Evolutionary conservation across 2,888 invertebrate genomes (phyloP), one percentile per base, ranked within the genome.

Genomic region (Agriopis marginaria): DNA sequence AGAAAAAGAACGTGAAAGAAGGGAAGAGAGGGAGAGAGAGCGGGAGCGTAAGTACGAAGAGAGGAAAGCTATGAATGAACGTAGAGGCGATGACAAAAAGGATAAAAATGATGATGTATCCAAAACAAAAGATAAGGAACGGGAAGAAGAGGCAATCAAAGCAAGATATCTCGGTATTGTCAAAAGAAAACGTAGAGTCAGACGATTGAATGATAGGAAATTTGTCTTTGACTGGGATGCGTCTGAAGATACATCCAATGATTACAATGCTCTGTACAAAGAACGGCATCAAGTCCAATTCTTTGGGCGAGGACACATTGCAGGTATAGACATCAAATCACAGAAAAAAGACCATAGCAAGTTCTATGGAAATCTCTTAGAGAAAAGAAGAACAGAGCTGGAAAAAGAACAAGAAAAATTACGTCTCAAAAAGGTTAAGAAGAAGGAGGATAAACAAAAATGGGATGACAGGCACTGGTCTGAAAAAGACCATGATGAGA

Each of bases 191-290:
- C 96, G 99, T 12, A 95, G 99, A 68, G 98, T 99, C 0, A 95
- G 99, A 17, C 95, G 99, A 72, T 93, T 99, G 53, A 99, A 99
- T 91, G 99, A 99, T 86, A 95, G 99, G 14, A 99, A 99, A 92
- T 99, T 99, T 95, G 99, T 99, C 0, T 99, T 99, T 90, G 99
- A 99, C 91, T 99, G 99, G 99, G 99, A 99, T 93, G 99, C 99
- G 0, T 97, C 98, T 0, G 99, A 99, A 90, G 99, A 99, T 84
- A 99, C 99, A 0, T 98, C 99, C 3, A 97, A 97, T 73, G 99
- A 99, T 94, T 99, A 99, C 85, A 99, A 99, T 89, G 96, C 97
- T 71, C 94, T 99, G 32, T 99, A 99, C 85, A 99, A 99, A 89
- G 98, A 99, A 79, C 95, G 98, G 60, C 99, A 99, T 92, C 98